A percentile compares a stretch with the other conserved stretches of the same genome.
These are phyloP conservation scores for Ceryle rudis DNA, from an alignment of 2,797 vertebrate species.

Conservation along the genomic window DNA sequence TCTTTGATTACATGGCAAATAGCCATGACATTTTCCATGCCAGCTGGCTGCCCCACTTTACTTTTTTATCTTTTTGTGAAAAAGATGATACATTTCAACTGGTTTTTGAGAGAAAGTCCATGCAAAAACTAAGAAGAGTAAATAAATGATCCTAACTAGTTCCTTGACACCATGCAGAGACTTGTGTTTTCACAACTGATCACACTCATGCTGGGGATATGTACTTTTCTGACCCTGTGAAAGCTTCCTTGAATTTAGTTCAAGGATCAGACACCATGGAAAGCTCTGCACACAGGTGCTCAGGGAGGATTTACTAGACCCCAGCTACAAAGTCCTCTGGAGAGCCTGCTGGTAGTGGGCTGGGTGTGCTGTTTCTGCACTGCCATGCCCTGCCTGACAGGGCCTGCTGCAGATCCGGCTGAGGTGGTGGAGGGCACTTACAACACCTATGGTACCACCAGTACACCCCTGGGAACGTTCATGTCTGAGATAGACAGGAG, in stretches of 20 bases:
- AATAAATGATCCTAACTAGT: background rate
- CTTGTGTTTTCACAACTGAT: background rate
- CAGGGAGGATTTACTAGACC: background rate
- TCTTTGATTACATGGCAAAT: background rate
- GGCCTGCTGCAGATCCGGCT: fast-evolving
- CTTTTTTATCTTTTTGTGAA: background rate
- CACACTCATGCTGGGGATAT: background rate
- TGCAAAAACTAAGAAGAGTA: background rate
- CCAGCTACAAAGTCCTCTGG: background rate
- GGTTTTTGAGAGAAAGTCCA: background rate
- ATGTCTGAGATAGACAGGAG: background rate
- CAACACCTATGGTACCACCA: background rate
- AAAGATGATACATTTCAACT: background rate
- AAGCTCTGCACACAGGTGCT: background rate
- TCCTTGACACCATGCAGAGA: background rate
- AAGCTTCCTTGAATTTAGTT: background rate
- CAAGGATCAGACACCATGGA: background rate
- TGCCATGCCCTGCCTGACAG: background rate
- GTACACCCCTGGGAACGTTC: background rate
- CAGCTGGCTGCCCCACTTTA: background rate
- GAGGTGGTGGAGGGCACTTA: background rate
- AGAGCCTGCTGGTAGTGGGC: background rate
- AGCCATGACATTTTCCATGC: background rate
- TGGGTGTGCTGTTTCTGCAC: fast-evolving
- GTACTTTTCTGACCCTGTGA: background rate